A percentile compares a stretch with the other conserved stretches of the same genome.
These are phyloP conservation scores for Netta rufina DNA, from an alignment of 2,797 vertebrate genomes.

Conservation along the genomic window DNA sequence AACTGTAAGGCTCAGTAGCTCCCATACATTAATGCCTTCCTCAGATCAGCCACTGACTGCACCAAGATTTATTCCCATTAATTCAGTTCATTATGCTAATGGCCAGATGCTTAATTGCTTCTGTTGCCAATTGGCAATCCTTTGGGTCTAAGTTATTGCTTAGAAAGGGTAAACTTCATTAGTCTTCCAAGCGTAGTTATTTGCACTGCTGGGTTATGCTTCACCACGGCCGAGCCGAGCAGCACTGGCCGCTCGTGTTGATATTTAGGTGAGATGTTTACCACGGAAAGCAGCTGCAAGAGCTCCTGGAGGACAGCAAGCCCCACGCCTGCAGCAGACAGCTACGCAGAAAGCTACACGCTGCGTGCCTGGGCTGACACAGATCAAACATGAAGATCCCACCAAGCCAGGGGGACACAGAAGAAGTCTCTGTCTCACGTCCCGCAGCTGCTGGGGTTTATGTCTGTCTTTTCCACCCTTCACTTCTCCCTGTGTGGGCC, in stretches of 20 bases:
- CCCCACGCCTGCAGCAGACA: neutral
- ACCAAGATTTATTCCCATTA: slow-evolving; percentile 7
- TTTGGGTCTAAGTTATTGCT: slow-evolving; percentile 25
- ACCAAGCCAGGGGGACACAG: neutral
- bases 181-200: slow-evolving; percentile 6
- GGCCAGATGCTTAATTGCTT: slow-evolving; percentile 29
- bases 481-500: neutral
- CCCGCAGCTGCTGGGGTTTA: no score
- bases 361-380: neutral
- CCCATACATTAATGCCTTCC: neutral
- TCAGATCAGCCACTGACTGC: slow-evolving; percentile 9
- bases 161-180: neutral
- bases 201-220: neutral
- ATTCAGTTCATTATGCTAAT: slow-evolving; percentile 25
- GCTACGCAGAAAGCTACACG: neutral
- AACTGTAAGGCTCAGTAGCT: neutral
- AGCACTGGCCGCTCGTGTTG: neutral
- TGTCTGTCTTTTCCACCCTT: accelerated
- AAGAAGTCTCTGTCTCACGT: accelerated
- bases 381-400: neutral
- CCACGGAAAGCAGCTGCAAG: neutral
- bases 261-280: neutral
- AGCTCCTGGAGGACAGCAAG: neutral
- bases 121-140: slow-evolving; percentile 23
- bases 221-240: neutral